phyloP scores from a whole-genome alignment of 2,113 vertebrate species.

The Thermophis baileyi region DNA sequence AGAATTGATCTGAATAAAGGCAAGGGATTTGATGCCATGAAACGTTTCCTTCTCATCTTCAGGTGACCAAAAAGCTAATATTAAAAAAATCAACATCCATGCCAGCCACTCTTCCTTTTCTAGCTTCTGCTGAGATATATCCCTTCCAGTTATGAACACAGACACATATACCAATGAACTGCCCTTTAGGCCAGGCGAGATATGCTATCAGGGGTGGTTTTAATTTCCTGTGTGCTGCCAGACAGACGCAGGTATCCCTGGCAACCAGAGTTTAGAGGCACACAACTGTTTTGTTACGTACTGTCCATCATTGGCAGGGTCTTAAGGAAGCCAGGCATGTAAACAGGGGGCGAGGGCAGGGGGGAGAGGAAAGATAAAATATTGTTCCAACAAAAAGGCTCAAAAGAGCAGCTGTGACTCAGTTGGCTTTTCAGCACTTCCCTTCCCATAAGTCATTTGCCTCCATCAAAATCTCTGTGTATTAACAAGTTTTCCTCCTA shows the following conservation, averaged over 20 bases:
- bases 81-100: not conserved
- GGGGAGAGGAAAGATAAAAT: not conserved
- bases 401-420: not conserved
- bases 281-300: not conserved
- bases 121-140: constrained; percentile 56
- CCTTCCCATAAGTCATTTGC: not conserved
- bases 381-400: not conserved
- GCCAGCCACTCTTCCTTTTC: constrained; percentile 40
- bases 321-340: not conserved
- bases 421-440: not conserved
- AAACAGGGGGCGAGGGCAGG: not conserved
- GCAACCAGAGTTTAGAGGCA: constrained; percentile 62
- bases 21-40: not conserved
- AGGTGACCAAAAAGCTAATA: not conserved
- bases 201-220: constrained; percentile 61
- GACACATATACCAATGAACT: constrained; percentile 22
- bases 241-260: constrained; percentile 73
- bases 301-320: constrained; percentile 5
- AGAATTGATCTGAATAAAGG: not conserved
- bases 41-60: not conserved
- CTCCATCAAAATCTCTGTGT: not conserved
- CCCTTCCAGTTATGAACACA: not conserved
- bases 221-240: constrained; percentile 80
- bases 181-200: constrained; percentile 64
- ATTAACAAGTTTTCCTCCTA: not conserved